Conservation (phyloP, 2,888 invertebrate species). For the Pseudococcus longispinus region DNA sequence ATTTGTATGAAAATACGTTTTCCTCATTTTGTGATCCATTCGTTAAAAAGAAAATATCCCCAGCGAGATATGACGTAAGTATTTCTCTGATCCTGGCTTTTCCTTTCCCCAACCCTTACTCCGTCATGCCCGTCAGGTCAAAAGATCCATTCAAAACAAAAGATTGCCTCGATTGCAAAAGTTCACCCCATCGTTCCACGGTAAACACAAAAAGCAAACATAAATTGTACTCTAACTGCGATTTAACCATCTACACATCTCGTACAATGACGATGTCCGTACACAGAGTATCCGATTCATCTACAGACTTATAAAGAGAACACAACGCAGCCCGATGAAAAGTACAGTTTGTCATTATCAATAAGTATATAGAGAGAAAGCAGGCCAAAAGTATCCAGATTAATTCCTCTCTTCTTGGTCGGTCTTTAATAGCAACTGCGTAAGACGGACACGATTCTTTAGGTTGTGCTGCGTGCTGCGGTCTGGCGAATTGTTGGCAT, state of each 20-base stretch:
- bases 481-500: slow-evolving; percentile 37
- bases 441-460: slow-evolving; percentile 33
- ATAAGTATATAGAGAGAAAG: neutral
- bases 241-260: neutral
- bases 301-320: neutral
- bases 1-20: no score
- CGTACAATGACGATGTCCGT: neutral
- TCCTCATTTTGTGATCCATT: no score
- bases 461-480: neutral
- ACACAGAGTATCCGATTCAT: neutral
- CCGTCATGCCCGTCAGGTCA: neutral
- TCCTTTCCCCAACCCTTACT: neutral
- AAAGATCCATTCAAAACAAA: neutral
- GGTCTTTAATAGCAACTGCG: neutral
- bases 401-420: neutral
- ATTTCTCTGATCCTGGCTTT: neutral
- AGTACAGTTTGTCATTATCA: neutral
- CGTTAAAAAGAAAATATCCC: neutral
- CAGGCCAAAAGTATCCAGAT: slow-evolving; percentile 5
- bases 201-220: slow-evolving; percentile 9
- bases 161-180: neutral
- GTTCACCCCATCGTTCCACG: neutral
- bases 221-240: neutral
- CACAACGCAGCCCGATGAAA: neutral
- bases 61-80: neutral